Evolutionary conservation across 2,113 vertebrate genomes (phyloP), one percentile per base, ranked within the genome.

Genomic region (Isichthys henryi): DNA sequence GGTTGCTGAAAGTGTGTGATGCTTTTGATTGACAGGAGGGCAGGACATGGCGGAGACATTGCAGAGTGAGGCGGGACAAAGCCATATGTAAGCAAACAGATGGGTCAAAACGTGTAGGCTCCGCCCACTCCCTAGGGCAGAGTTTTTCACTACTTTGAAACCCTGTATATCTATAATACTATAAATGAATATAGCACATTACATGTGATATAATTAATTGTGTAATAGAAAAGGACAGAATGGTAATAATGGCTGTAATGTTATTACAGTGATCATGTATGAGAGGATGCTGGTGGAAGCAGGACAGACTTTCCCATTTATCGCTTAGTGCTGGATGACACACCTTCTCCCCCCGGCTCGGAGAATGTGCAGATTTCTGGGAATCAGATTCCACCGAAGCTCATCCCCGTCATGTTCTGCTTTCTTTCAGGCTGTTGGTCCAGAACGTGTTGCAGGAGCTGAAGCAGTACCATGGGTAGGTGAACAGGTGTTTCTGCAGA

Each of bases 381-480:
- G 70, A 77, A 39, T 77, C 70, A 4, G 9, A 11, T 31, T 70
- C 35, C 74, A 19, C 15, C 13, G 0, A 31, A 31, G 31, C 5
- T 43, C 74, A 88, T 93, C 94, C 92, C 94, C 94, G 88, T 92
- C 90, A 90, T 90, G 92, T 96, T 89, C 96, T 95, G 94, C 95
- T 95, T 96, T 92, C 94, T 94, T 95, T 43, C 92, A 99, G 98
- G 96, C 91, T 99, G 93, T 97, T 97, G 92, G 98, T 99, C 93
- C 98, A 99, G 90, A 97, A 97, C 92, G 97, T 99, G 89, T 97
- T 99, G 88, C 97, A 97, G 90, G 98, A 99, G 94, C 96, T 98
- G 92, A 97, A 97, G 91, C 96, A 97, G 91, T 98, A 97, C 91
- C 97, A 99, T 10, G 97, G 98, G 98, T 99, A 91, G 96, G 97